Conservation (phyloP, 2,888 invertebrate species). For the Acanthosepion lycidas region DNA sequence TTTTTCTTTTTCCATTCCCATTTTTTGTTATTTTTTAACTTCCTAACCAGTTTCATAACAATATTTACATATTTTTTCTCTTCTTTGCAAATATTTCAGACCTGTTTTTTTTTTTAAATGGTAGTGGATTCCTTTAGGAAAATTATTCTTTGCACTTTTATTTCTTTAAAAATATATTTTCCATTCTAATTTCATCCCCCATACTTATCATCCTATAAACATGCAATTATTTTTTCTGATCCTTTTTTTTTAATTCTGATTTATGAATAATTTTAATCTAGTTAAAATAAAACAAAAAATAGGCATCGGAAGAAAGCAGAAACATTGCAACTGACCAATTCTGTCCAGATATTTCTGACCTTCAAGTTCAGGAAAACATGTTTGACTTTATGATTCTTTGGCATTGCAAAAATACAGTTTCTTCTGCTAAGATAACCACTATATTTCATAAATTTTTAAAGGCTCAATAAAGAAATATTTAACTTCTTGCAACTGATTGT, state of each 20-base stretch:
- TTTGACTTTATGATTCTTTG: neutral
- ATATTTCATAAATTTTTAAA: neutral
- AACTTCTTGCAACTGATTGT: neutral
- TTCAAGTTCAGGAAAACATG: neutral
- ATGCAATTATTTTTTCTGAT: neutral
- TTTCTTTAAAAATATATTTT: neutral
- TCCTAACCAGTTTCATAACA: neutral
- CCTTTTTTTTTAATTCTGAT: neutral
- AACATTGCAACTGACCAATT: neutral
- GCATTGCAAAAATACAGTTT: neutral
- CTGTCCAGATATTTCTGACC: neutral
- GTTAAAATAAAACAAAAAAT: neutral
- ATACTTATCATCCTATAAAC: neutral
- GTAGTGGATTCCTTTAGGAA: neutral
- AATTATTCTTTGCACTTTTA: neutral
- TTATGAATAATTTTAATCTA: neutral
- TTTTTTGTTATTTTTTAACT: neutral
- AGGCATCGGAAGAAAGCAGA: neutral
- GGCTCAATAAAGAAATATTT: neutral
- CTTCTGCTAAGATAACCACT: neutral
- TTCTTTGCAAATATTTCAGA: neutral
- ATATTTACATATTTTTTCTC: neutral
- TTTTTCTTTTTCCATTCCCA: neutral
- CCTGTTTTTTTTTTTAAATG: neutral
- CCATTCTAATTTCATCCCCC: neutral